phyloP scores from a whole-genome alignment of 2,797 vertebrate species.

The Tinamus major region DNA sequence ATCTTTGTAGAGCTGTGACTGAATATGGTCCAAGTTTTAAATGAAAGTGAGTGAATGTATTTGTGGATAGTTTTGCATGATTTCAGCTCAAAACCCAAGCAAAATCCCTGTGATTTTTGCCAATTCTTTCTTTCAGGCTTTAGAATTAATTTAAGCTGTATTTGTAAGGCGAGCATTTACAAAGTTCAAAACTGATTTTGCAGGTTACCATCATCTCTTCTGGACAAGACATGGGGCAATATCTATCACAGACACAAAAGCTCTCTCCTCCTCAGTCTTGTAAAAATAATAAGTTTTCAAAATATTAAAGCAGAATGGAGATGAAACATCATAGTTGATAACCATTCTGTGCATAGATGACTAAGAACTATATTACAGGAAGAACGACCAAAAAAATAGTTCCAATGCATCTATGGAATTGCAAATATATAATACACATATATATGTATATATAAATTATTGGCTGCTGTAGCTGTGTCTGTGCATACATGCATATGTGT shows the following conservation, averaged over 20 bases:
- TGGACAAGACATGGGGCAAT: background rate
- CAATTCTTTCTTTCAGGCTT: background rate
- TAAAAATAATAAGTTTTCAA: background rate
- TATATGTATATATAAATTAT: background rate
- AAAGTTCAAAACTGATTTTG: background rate
- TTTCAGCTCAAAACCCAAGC: background rate
- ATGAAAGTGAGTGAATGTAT: background rate
- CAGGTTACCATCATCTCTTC: background rate
- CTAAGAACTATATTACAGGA: background rate
- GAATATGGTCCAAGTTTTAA: background rate
- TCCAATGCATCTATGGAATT: background rate
- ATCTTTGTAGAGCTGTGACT: background rate
- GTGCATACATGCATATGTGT: fast-evolving
- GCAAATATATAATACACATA: background rate
- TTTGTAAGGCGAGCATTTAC: background rate
- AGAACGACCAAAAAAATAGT: background rate
- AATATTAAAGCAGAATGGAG: background rate
- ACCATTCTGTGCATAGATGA: background rate
- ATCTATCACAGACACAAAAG: background rate
- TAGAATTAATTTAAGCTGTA: background rate
- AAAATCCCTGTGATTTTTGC: background rate
- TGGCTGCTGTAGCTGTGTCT: background rate
- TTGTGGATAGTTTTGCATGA: background rate
- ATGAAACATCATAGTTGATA: fast-evolving
- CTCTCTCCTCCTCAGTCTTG: background rate